These are phyloP conservation scores for Lasioglossum morio DNA, from an alignment of 2,888 invertebrate genomes.

Conservation along the genomic window DNA sequence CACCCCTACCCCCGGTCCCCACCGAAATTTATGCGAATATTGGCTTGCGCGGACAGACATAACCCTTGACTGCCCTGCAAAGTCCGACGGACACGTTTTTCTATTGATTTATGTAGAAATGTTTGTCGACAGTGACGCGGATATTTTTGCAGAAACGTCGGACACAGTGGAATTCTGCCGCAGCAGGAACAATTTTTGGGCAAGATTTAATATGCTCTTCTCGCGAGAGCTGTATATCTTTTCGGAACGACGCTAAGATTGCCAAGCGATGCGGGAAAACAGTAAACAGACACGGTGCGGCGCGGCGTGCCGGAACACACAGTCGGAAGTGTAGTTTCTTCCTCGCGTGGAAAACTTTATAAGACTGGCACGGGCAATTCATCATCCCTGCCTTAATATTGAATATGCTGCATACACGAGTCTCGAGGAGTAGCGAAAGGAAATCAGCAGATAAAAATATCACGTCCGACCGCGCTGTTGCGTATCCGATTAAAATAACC, in stretches of 20 bases:
- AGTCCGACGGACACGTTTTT: background rate
- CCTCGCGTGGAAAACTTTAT: conserved; percentile 33
- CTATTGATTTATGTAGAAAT: background rate
- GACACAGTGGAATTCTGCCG: background rate
- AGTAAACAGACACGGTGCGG: background rate
- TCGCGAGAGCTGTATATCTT: conserved; percentile 37
- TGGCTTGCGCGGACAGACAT: background rate
- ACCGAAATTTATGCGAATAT: background rate
- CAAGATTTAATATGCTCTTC: conserved; percentile 43
- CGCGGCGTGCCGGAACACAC: background rate
- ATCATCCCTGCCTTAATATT: conserved; percentile 47
- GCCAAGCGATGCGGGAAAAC: conserved; percentile 7
- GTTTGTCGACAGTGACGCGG: background rate
- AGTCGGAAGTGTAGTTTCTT: conserved; percentile 18
- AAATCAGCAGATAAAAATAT: conserved; percentile 32
- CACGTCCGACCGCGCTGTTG: background rate
- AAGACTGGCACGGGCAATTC: conserved; percentile 41
- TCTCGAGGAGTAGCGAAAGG: conserved; percentile 13
- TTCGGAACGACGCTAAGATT: conserved; percentile 31
- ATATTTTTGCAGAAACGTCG: background rate
- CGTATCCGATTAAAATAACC: background rate
- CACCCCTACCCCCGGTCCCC: no score
- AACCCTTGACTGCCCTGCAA: background rate
- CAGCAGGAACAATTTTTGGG: conserved; percentile 31
- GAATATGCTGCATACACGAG: conserved; percentile 20